Conservation (phyloP, 2,888 invertebrate species). For the Palloptera scutellata region DNA sequence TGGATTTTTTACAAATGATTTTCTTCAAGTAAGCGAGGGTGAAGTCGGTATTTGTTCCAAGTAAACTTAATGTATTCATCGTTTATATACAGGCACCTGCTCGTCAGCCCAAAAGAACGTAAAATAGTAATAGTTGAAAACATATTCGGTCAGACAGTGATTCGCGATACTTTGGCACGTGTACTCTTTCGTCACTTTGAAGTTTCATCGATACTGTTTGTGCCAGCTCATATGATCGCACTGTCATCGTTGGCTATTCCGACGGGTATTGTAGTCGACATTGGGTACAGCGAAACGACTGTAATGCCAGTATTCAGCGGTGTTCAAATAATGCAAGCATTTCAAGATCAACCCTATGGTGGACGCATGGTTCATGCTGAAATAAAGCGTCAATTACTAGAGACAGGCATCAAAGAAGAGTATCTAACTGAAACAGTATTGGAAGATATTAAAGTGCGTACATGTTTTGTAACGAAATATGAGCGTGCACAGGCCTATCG, state of each 20-base stretch:
- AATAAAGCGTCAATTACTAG: constrained; percentile 66
- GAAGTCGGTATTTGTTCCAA: neutral
- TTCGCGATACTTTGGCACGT: constrained; percentile 87
- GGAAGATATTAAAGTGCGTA: constrained; percentile 84
- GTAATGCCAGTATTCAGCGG: constrained; percentile 88
- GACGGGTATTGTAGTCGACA: constrained; percentile 84
- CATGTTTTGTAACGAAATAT: constrained; percentile 86
- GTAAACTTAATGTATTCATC: neutral
- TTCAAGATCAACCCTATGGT: constrained; percentile 83
- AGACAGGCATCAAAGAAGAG: constrained; percentile 60
- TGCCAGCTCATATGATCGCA: constrained; percentile 85
- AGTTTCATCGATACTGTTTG: constrained; percentile 81
- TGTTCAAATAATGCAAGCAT: constrained; percentile 82
- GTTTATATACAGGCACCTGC: constrained; percentile 72
- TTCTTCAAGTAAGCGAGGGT: constrained; percentile 79
- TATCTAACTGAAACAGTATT: constrained; percentile 68
- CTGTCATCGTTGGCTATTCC: constrained; percentile 83
- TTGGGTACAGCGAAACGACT: constrained; percentile 86
- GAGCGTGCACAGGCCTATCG: constrained; percentile 71
- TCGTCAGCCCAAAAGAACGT: constrained; percentile 92
- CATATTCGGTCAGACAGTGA: constrained; percentile 79
- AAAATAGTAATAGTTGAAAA: constrained; percentile 93
- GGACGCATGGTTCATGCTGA: constrained; percentile 76
- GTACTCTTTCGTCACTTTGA: constrained; percentile 94
- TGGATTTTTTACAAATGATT: constrained; percentile 85